Base-by-base conservation (phyloP, 1,140 invertebrate genomes). In the Microplitis demolitor region DNA sequence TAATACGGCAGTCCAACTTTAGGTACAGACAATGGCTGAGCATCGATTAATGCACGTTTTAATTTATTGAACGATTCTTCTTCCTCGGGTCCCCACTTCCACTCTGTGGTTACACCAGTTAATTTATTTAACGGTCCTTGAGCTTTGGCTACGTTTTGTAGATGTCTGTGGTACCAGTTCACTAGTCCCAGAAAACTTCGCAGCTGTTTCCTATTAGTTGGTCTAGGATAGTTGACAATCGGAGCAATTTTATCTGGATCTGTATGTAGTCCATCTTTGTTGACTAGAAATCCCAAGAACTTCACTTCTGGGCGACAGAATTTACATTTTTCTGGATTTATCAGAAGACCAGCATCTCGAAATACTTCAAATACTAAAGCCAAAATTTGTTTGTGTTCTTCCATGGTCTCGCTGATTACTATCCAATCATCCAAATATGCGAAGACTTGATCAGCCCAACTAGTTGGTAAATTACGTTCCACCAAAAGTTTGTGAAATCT, bases 361-460 rank as follows among this genome's bases (percentile, higher is more conserved):
- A 72, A 37, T 13, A 37, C 62, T 54, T 54, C 53, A 33, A 66
- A 72, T 24, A 72, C 13, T 16, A 54, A 11, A 16, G 31, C 35
- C 4, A 72, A 37, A 24, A 66, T 35, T 39, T 16, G 31, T 14
- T 62, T 50, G 45, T 73, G 64, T n/a, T 73, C 37, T 31, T 73
- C 71, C 14, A 61, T 31, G 4, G 8, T 62, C 14, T 73, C 37
- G 6, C 45, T 67, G 34, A 68, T 58, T 0, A 73, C 56, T 1
- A 73, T 64, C 33, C 66, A 68, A 16, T 73, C 66, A 39, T 73
- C 60, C 16, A 73, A 35, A 39, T 73, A 73, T 0, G 61, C 66
- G 58, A 62, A 73, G 3, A 35, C n/a, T 13, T 73, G 24, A 2
- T 24, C 24, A 24, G 24, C 6, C n/a, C n/a, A n/a, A n/a, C n/a